Evolutionary conservation across 1,140 invertebrate genomes (phyloP).

Genomic region (Pogonomyrmex barbatus): DNA sequence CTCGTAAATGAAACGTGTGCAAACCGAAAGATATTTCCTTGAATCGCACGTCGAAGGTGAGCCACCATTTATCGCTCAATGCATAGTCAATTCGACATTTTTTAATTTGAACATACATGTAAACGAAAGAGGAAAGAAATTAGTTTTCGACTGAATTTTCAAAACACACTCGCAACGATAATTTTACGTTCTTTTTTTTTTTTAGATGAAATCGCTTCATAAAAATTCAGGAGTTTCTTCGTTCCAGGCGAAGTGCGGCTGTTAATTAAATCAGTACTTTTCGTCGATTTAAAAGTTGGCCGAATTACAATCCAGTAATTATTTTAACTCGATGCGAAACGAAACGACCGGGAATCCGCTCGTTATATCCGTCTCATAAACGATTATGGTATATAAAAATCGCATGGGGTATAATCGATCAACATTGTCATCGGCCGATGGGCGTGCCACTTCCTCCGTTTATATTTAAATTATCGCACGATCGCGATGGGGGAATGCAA

Average conservation of each 20-base stretch:
- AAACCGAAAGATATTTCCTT: slow-evolving; percentile 35
- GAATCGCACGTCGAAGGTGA: slow-evolving; percentile 37
- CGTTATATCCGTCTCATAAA: background rate
- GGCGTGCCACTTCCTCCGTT: slow-evolving; percentile 68
- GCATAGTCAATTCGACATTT: slow-evolving; percentile 38
- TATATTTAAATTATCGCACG: slow-evolving; percentile 70
- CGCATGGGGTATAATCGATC: slow-evolving; percentile 7
- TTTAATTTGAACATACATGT: slow-evolving; percentile 30
- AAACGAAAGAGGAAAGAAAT: slow-evolving; percentile 9
- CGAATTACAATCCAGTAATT: background rate
- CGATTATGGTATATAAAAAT: slow-evolving; percentile 28
- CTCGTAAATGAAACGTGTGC: slow-evolving; percentile 38
- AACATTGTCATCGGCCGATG: slow-evolving; percentile 5
- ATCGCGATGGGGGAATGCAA: slow-evolving; percentile 7
- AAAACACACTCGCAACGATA: background rate
- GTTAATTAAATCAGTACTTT: background rate
- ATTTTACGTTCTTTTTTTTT: background rate
- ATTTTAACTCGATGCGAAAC: background rate
- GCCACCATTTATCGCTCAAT: slow-evolving; percentile 20
- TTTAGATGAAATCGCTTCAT: background rate
- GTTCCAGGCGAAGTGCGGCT: background rate
- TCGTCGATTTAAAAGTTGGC: background rate
- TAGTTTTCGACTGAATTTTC: background rate
- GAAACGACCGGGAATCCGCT: background rate
- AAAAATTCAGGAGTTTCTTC: slow-evolving; percentile 10